Percentiles rank a stretch among this genome's conserved stretches.
phyloP scores from a whole-genome alignment of 2,113 vertebrate genomes.

The Columbina picui region DNA sequence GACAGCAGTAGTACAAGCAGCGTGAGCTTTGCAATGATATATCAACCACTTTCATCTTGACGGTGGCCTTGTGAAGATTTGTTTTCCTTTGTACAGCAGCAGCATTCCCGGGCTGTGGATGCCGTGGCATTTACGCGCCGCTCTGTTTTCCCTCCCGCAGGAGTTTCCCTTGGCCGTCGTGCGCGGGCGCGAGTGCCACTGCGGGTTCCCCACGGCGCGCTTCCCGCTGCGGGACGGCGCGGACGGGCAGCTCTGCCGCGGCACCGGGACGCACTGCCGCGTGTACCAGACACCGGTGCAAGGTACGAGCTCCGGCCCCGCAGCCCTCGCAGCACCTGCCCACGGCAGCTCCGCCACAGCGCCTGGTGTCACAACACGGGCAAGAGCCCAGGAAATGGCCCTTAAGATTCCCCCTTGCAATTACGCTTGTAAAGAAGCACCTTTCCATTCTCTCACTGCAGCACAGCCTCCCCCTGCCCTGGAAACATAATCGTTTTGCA shows the following conservation, averaged over 20 bases:
- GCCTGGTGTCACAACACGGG: rapidly evolving
- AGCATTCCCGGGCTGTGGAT: neutral
- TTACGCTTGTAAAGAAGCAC: rapidly evolving
- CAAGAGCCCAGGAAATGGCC: neutral
- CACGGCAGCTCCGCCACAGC: neutral
- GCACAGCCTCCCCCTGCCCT: neutral
- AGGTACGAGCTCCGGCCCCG: too few species aligned
- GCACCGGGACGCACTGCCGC: constrained; percentile 70
- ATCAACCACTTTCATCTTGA: neutral
- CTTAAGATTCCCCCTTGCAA: neutral
- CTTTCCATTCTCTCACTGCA: neutral
- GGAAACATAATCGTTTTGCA: neutral
- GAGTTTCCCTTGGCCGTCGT: constrained; percentile 90
- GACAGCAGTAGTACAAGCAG: neutral
- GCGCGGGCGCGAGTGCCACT: constrained; percentile 83
- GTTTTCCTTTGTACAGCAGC: neutral
- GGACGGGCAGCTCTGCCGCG: constrained; percentile 72
- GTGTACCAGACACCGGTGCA: constrained; percentile 91
- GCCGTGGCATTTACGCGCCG: neutral
- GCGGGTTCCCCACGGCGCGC: constrained; percentile 80
- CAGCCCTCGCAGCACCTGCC: too few species aligned
- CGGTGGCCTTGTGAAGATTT: neutral
- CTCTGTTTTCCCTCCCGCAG: constrained; percentile 51
- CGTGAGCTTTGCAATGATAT: neutral
- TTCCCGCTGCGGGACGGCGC: constrained; percentile 76